Evolutionary conservation across 2,888 invertebrate species (phyloP).

Genomic region (Microctonus aethiopoides): DNA sequence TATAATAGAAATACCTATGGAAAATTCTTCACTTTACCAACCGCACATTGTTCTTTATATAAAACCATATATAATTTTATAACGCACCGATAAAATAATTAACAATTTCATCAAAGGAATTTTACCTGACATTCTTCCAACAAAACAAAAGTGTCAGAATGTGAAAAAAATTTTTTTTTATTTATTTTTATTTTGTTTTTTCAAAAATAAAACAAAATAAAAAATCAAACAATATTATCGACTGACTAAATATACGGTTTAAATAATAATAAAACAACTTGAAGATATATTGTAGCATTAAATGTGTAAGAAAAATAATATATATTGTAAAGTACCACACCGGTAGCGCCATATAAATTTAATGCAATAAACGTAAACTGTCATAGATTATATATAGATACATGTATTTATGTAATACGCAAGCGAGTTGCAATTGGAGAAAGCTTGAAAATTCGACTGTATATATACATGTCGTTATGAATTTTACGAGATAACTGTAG

Average conservation of each 20-base stretch:
- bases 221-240: background rate
- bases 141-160: background rate
- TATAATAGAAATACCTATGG: background rate
- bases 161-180: background rate
- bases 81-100: conserved; percentile 4
- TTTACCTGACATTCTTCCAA: conserved; percentile 7
- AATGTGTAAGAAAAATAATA: background rate
- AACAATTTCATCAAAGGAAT: conserved; percentile 26
- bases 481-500: background rate
- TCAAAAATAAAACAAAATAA: background rate
- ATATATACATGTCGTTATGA: background rate
- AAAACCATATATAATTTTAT: background rate
- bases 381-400: background rate
- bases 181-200: too few species aligned
- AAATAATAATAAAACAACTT: background rate
- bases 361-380: background rate
- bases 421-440: background rate
- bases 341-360: background rate
- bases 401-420: background rate
- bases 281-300: background rate
- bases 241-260: background rate
- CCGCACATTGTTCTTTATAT: background rate
- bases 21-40: background rate
- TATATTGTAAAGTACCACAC: background rate
- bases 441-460: background rate